Evolutionary conservation across 2,888 invertebrate species (phyloP).

Genomic region (Pegoplata infirma): DNA sequence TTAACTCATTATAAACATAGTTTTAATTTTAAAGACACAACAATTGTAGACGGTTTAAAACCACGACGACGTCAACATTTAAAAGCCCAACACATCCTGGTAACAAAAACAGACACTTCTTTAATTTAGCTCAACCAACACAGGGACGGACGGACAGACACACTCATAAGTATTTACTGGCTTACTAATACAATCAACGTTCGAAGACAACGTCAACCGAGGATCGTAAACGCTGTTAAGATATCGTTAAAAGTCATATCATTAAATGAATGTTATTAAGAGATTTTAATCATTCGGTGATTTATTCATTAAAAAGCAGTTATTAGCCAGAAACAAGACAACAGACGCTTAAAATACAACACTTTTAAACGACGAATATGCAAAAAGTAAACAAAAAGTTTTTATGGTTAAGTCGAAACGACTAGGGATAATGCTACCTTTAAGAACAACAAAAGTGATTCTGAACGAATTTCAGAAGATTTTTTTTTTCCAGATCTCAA

Average conservation of each 20-base stretch:
- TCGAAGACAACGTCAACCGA: constrained; percentile 13
- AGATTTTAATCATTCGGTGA: constrained; percentile 77
- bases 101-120: neutral
- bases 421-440: constrained; percentile 19
- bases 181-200: neutral
- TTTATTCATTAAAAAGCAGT: constrained; percentile 78
- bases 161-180: neutral
- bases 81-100: neutral
- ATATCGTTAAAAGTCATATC: constrained; percentile 62
- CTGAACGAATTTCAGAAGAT: too few species aligned
- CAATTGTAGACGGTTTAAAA: too few species aligned
- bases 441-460: too few species aligned
- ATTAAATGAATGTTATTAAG: constrained; percentile 74
- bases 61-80: neutral
- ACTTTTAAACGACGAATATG: constrained; percentile 62
- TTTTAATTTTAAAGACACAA: constrained; percentile 41
- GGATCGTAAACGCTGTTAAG: constrained; percentile 56
- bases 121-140: neutral
- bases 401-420: neutral
- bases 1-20: constrained; percentile 52
- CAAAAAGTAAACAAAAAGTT: constrained; percentile 41
- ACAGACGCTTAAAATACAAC: constrained; percentile 65
- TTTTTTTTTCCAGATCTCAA: too few species aligned
- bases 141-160: neutral
- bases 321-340: constrained; percentile 75